Conservation (phyloP, 2,797 vertebrate species). For the Cetoscarus ocellatus region DNA sequence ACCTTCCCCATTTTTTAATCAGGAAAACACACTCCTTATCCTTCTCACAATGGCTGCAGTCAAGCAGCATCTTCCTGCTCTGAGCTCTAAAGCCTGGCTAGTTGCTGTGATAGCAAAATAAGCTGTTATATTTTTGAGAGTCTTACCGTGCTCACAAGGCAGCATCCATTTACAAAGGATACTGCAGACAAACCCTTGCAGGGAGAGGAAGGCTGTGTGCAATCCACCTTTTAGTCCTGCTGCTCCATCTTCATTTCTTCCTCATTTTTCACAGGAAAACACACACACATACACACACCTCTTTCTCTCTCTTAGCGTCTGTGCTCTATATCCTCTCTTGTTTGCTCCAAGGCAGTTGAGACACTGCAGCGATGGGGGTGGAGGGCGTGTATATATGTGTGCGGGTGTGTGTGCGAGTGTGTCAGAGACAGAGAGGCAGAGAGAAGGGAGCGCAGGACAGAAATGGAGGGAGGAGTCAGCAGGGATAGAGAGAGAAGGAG, state of each 20-base stretch:
- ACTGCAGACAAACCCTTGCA: slow-evolving; percentile 83
- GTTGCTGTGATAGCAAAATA: slow-evolving; percentile 25
- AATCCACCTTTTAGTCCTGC: slow-evolving; percentile 80
- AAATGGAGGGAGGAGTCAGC: slow-evolving; percentile 82
- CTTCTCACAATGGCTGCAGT: slow-evolving; percentile 33
- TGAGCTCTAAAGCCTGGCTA: slow-evolving; percentile 37
- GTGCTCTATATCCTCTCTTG: slow-evolving; percentile 85
- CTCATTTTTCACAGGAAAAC: slow-evolving; percentile 59
- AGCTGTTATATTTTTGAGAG: slow-evolving; percentile 47
- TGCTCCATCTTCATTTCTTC: slow-evolving; percentile 78
- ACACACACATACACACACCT: slow-evolving; percentile 31
- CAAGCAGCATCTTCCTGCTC: slow-evolving; percentile 31
- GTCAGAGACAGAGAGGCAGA: slow-evolving; percentile 77
- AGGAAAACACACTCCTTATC: slow-evolving; percentile 50
- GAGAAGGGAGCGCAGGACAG: slow-evolving; percentile 75
- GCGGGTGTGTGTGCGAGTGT: slow-evolving; percentile 76
- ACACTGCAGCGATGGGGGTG: slow-evolving; percentile 89
- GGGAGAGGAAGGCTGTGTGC: slow-evolving; percentile 75
- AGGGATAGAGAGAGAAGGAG: slow-evolving; percentile 67
- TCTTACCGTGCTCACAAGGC: slow-evolving; percentile 82
- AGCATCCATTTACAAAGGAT: slow-evolving; percentile 82
- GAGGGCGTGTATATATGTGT: slow-evolving; percentile 84
- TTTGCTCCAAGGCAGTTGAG: slow-evolving; percentile 88
- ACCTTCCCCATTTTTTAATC: slow-evolving; percentile 66
- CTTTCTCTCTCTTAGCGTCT: slow-evolving; percentile 76